Evolutionary conservation across 1,140 invertebrate genomes (phyloP).

Genomic region (Drosophila punjabiensis): DNA sequence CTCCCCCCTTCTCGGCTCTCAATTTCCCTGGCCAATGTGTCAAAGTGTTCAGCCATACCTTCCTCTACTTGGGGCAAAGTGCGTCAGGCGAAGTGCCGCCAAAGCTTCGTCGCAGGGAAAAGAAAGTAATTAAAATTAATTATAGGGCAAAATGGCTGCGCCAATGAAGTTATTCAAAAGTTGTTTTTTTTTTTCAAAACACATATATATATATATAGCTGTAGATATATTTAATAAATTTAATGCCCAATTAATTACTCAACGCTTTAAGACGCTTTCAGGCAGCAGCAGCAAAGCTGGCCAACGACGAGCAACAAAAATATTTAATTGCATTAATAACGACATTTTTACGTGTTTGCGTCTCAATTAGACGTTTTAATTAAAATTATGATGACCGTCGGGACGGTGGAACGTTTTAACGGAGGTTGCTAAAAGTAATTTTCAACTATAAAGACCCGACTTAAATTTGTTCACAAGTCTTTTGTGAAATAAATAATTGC

Average conservation of each 20-base stretch:
- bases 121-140: conserved; percentile 64
- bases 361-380: conserved; percentile 58
- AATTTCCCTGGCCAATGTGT: conserved; percentile 36
- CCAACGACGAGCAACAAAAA: conserved; percentile 12
- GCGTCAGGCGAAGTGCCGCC: neutral
- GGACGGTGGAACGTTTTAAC: neutral
- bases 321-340: conserved; percentile 57
- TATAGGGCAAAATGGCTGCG: conserved; percentile 38
- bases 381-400: conserved; percentile 49
- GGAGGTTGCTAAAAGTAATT: conserved; percentile 25
- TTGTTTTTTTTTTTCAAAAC: conserved; percentile 12
- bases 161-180: conserved; percentile 43
- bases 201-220: neutral
- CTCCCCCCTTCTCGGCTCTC: conserved; percentile 1
- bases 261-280: conserved; percentile 35
- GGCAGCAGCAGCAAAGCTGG: conserved; percentile 31
- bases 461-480: conserved; percentile 16
- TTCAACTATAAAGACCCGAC: conserved; percentile 19
- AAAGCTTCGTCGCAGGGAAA: conserved; percentile 20
- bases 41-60: conserved; percentile 38
- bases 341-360: conserved; percentile 64
- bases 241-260: conserved; percentile 49
- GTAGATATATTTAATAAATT: conserved; percentile 28
- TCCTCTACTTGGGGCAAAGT: conserved; percentile 11
- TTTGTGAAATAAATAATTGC: conserved; percentile 11